Evolutionary conservation across 2,113 vertebrate genomes (phyloP).

Genomic region (Corythornis vintsioides): DNA sequence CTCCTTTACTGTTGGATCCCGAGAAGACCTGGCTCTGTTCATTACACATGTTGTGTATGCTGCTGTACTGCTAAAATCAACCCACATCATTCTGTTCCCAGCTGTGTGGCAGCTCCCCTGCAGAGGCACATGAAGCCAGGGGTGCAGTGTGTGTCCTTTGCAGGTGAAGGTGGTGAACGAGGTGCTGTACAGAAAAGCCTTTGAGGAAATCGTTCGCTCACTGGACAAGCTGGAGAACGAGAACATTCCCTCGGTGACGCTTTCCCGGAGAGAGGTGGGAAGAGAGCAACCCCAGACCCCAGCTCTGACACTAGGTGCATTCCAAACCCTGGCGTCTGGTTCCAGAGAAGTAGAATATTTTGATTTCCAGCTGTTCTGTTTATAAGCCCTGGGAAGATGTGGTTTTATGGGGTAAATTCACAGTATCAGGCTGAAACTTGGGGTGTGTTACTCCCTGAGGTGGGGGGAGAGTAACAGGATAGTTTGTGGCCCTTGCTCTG

Average conservation of each 20-base stretch:
- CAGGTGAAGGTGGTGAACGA: constrained; percentile 91
- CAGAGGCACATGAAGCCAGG: not conserved
- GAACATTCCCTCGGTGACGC: constrained; percentile 90
- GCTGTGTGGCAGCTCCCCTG: not conserved
- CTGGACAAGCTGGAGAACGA: constrained; percentile 97
- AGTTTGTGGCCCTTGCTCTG: not conserved
- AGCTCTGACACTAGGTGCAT: not conserved
- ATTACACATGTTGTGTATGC: not conserved
- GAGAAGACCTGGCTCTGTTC: not conserved
- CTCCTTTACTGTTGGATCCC: not conserved
- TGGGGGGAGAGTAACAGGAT: not conserved
- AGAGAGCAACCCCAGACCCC: not conserved
- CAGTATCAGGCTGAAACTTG: not conserved
- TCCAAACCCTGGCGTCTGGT: not conserved
- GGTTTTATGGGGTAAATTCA: not conserved
- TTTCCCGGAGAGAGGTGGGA: constrained; percentile 88
- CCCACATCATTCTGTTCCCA: not conserved
- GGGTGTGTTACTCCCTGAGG: not conserved
- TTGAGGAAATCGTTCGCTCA: constrained; percentile 92
- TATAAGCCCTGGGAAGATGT: not conserved
- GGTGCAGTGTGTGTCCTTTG: not conserved
- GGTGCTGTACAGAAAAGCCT: constrained; percentile 85
- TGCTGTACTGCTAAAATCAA: not conserved
- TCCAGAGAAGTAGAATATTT: not conserved
- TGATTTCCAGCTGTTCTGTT: not conserved